phyloP scores from a whole-genome alignment of 53 echinoderm and acorn worm genomes.

The Paracentrotus lividus region DNA sequence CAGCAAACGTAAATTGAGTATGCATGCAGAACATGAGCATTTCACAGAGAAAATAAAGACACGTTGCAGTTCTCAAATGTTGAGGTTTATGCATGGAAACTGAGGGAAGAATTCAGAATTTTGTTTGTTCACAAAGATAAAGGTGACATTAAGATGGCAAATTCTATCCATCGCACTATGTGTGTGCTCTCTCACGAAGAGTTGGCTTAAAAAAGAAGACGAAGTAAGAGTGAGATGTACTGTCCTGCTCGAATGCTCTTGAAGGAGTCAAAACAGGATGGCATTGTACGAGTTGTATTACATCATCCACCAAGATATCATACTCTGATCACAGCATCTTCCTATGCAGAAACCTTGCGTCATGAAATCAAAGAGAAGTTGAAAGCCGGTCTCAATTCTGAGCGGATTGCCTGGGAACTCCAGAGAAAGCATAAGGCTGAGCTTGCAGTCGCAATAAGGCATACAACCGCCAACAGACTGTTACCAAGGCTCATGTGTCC shows the following conservation, averaged over 20 bases:
- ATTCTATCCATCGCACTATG: slow-evolving; percentile 19
- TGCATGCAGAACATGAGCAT: slow-evolving; percentile 22
- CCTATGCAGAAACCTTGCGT: slow-evolving; percentile 52
- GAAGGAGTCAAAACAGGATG: slow-evolving; percentile 19
- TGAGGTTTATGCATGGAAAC: slow-evolving; percentile 59
- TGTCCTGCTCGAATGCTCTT: slow-evolving; percentile 55
- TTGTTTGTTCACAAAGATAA: slow-evolving; percentile 60
- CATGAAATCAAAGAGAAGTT: slow-evolving; percentile 46
- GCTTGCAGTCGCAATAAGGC: slow-evolving; percentile 41
- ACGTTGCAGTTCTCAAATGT: slow-evolving; percentile 16
- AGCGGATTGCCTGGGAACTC: slow-evolving; percentile 3
- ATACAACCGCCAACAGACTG: slow-evolving; percentile 40
- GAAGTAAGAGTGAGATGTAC: background rate
- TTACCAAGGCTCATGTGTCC: background rate
- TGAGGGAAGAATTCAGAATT: slow-evolving; percentile 59
- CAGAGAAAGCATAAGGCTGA: slow-evolving; percentile 25
- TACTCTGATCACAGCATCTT: slow-evolving; percentile 38
- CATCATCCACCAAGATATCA: slow-evolving; percentile 9
- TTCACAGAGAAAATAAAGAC: background rate
- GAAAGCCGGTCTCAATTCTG: slow-evolving; percentile 28
- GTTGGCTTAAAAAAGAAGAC: background rate
- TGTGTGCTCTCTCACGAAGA: slow-evolving; percentile 22
- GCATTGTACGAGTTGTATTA: slow-evolving; percentile 18
- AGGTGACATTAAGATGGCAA: slow-evolving; percentile 43
- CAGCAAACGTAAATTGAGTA: slow-evolving; percentile 43